Evolutionary conservation across 2,888 invertebrate genomes (phyloP).

Genomic region (Eutolmus rufibarbis): DNA sequence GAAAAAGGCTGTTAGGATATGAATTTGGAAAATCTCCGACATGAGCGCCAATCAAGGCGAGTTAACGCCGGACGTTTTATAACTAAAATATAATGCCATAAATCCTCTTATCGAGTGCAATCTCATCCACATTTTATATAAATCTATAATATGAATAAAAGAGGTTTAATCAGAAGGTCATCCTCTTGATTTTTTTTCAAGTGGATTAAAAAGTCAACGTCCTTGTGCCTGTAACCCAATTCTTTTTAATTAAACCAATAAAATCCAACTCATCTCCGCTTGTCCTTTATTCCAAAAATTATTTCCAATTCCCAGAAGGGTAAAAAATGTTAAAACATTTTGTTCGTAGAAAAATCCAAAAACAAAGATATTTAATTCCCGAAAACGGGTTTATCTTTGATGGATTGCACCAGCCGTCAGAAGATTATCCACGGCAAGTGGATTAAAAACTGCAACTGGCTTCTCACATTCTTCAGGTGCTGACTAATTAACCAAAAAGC

Average conservation of each 20-base stretch:
- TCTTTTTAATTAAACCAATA: background rate
- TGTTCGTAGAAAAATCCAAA: background rate
- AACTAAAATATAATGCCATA: background rate
- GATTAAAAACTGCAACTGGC: background rate
- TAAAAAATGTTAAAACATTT: background rate
- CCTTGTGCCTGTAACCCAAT: background rate
- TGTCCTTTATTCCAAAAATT: background rate
- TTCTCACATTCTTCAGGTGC: background rate
- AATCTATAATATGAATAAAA: background rate
- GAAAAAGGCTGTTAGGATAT: too few species aligned
- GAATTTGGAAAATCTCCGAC: too few species aligned
- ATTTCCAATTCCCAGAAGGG: background rate
- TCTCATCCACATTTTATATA: background rate
- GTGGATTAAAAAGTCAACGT: background rate
- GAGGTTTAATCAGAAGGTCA: background rate
- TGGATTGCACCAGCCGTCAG: background rate
- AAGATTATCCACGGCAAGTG: background rate
- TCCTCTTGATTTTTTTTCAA: background rate
- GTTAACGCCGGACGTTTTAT: too few species aligned
- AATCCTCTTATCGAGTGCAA: background rate
- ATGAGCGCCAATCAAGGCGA: too few species aligned
- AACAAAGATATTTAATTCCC: background rate
- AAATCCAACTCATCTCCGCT: background rate
- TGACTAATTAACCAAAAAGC: background rate
- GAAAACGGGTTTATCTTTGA: background rate